phyloP scores from a whole-genome alignment of 2,797 vertebrate genomes.

The Ispidina lecontei region DNA sequence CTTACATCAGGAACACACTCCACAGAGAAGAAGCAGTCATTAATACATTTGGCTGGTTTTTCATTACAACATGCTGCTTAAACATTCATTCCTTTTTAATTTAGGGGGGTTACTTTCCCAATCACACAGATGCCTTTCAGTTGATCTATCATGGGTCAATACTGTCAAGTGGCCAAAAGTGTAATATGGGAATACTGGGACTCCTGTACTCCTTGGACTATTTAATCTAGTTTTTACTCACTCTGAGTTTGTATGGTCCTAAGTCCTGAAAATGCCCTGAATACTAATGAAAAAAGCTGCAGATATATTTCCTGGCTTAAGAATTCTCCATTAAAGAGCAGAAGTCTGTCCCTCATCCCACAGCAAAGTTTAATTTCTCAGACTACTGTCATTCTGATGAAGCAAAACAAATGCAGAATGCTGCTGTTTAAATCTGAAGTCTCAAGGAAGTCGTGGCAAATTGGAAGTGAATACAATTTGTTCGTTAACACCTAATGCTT shows the following conservation, averaged over 20 bases:
- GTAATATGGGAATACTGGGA: background rate
- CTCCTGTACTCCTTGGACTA: background rate
- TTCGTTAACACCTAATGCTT: slow-evolving; percentile 71
- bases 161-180: background rate
- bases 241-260: background rate
- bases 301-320: slow-evolving; percentile 18
- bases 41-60: background rate
- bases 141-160: background rate
- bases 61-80: background rate
- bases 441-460: slow-evolving; percentile 64
- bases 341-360: slow-evolving; percentile 17
- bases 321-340: slow-evolving; percentile 47
- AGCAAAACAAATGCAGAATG: slow-evolving; percentile 63
- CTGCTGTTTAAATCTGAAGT: slow-evolving; percentile 65
- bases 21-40: background rate
- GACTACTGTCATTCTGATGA: slow-evolving; percentile 37
- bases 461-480: slow-evolving; percentile 70
- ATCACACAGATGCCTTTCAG: background rate
- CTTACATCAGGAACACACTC: background rate
- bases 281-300: slow-evolving; percentile 32
- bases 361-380: slow-evolving; percentile 70
- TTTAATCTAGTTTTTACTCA: background rate
- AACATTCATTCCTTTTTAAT: background rate
- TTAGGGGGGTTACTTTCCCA: background rate
- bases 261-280: slow-evolving; percentile 16